Conservation (phyloP, 2,113 vertebrate genomes). For the Carollia perspicillata region DNA sequence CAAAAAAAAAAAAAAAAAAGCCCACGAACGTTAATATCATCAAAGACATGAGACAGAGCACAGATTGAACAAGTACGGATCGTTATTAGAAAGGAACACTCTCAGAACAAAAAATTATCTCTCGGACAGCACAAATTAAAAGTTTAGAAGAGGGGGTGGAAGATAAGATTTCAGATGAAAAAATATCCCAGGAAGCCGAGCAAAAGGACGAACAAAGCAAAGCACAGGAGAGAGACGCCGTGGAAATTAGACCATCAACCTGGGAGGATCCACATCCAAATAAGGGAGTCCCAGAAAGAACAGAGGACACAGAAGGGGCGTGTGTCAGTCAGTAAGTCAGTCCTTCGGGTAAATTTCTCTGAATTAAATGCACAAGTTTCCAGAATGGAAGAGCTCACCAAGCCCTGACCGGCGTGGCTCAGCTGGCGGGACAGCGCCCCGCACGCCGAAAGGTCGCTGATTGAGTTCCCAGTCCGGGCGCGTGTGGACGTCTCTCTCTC, state of each 20-base stretch:
- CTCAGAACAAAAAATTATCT: background rate
- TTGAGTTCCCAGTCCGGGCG: no score
- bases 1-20: background rate
- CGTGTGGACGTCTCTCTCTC: no score
- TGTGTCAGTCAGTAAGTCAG: background rate
- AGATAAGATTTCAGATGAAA: background rate
- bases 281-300: background rate
- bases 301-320: background rate
- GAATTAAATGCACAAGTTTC: background rate
- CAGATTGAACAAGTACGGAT: background rate
- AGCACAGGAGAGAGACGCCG: background rate
- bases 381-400: background rate
- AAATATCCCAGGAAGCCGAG: background rate
- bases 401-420: no score
- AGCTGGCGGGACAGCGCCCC: no score
- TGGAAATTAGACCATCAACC: background rate
- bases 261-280: background rate
- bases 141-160: background rate
- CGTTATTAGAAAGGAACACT: background rate
- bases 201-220: background rate
- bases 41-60: background rate
- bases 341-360: background rate
- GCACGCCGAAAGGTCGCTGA: no score
- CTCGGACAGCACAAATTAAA: background rate
- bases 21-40: no score